Conservation (phyloP, 2,113 vertebrate species). For the Forbesichthys papilliferus region DNA sequence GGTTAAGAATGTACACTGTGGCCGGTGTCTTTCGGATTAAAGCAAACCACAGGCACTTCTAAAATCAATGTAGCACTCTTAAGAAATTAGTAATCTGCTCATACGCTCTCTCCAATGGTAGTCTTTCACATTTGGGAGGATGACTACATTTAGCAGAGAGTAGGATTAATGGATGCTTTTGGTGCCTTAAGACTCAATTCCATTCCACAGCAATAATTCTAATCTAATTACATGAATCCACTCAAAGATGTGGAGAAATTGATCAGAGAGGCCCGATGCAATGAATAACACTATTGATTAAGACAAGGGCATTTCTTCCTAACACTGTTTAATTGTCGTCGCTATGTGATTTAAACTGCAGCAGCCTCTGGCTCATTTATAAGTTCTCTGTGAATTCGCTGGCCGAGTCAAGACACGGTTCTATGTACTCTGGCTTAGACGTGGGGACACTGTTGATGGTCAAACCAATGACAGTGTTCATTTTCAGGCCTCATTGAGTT, state of each 20-base stretch:
- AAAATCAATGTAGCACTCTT: slow-evolving; percentile 70
- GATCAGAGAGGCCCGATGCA: slow-evolving; percentile 64
- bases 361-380: slow-evolving; percentile 33
- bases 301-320: slow-evolving; percentile 66
- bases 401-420: slow-evolving; percentile 22
- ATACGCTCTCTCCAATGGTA: slow-evolving; percentile 47
- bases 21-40: slow-evolving; percentile 53
- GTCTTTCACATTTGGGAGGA: slow-evolving; percentile 54
- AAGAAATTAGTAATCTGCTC: slow-evolving; percentile 68
- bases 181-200: slow-evolving; percentile 66
- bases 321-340: slow-evolving; percentile 60
- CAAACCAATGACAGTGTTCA: slow-evolving; percentile 53
- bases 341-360: slow-evolving; percentile 60
- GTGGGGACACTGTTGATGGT: slow-evolving; percentile 32
- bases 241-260: slow-evolving; percentile 67
- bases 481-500: slow-evolving; percentile 68
- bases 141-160: slow-evolving; percentile 63
- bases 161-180: slow-evolving; percentile 71
- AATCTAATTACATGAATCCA: slow-evolving; percentile 78
- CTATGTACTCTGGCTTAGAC: slow-evolving; percentile 14
- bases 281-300: slow-evolving; percentile 66
- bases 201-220: slow-evolving; percentile 73
- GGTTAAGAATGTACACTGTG: slow-evolving; percentile 32
- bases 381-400: slow-evolving; percentile 40
- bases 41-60: slow-evolving; percentile 49